phyloP scores from a whole-genome alignment of 1,140 invertebrate species.

The Agrypnia vestita region DNA sequence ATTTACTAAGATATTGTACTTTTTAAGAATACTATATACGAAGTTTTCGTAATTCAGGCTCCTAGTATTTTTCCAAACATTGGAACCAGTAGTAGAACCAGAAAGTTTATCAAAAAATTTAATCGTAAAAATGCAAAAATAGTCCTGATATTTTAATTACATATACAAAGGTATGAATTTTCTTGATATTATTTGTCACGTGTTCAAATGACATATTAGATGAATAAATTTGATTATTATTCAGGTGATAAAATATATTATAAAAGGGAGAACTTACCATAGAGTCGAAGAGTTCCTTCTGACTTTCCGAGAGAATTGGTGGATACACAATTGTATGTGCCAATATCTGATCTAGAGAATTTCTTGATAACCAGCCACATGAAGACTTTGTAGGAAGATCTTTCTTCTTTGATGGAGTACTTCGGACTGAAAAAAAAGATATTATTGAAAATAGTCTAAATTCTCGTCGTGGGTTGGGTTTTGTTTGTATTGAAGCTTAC shows the following conservation, averaged over 20 bases:
- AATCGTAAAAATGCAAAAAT: too few relatives aligned
- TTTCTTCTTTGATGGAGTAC: constrained; percentile 86
- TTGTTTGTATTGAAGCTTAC: too few relatives aligned
- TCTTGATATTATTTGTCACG: not conserved
- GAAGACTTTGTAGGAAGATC: constrained; percentile 85
- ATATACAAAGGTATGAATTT: too few relatives aligned
- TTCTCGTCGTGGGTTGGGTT: too few relatives aligned
- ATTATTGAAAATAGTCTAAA: too few relatives aligned
- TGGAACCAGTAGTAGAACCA: too few relatives aligned
- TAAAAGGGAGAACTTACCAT: constrained; percentile 78
- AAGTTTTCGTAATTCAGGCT: too few relatives aligned
- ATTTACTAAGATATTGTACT: too few relatives aligned
- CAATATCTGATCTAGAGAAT: constrained; percentile 86
- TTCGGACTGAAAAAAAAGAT: constrained; percentile 78
- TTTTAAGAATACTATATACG: too few relatives aligned
- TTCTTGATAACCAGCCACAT: constrained; percentile 88
- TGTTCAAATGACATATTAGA: not conserved
- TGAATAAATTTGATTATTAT: not conserved
- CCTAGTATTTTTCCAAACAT: too few relatives aligned
- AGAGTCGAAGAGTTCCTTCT: constrained; percentile 87
- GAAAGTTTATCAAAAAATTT: too few relatives aligned
- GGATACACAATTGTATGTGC: constrained; percentile 92
- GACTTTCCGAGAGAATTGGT: constrained; percentile 91
- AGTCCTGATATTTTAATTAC: too few relatives aligned
- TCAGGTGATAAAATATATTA: not conserved